These are phyloP conservation scores for Nemopilema nomurai DNA, from an alignment of 30 jellyfish, hydroid and myxozoan genomes.

Conservation along the genomic window DNA sequence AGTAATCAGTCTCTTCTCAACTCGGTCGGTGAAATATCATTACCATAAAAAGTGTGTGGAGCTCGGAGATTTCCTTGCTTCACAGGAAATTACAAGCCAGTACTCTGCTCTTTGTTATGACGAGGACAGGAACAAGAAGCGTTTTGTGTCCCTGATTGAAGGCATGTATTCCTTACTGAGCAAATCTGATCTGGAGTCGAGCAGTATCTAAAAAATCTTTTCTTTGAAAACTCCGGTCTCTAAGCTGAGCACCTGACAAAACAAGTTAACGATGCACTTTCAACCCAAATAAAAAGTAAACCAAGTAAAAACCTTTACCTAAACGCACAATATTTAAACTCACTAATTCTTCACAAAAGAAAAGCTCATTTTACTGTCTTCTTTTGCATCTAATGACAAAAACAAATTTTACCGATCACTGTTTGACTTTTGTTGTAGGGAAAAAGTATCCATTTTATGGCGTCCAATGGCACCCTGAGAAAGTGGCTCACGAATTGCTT, in stretches of 20 bases:
- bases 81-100: conserved; percentile 8
- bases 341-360: no score
- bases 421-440: conserved; percentile 37
- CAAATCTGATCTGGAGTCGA: not conserved
- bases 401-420: not conserved
- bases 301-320: no score
- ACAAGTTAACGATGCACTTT: no score
- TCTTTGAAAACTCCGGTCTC: no score
- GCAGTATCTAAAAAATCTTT: no score
- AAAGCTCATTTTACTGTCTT: not conserved
- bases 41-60: conserved; percentile 71
- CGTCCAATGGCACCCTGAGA: conserved; percentile 95
- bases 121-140: conserved; percentile 53
- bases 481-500: conserved; percentile 54
- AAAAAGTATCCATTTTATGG: conserved; percentile 80
- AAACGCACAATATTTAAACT: no score
- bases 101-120: conserved; percentile 56
- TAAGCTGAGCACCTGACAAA: no score
- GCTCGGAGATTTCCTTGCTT: conserved; percentile 3
- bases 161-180: conserved; percentile 25
- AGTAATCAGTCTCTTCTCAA: conserved; percentile 5
- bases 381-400: not conserved
- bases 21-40: conserved; percentile 57
- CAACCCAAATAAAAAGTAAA: no score
- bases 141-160: conserved; percentile 71